Evolutionary conservation across 2,113 vertebrate genomes (phyloP).

Genomic region (Eulemur macaco): DNA sequence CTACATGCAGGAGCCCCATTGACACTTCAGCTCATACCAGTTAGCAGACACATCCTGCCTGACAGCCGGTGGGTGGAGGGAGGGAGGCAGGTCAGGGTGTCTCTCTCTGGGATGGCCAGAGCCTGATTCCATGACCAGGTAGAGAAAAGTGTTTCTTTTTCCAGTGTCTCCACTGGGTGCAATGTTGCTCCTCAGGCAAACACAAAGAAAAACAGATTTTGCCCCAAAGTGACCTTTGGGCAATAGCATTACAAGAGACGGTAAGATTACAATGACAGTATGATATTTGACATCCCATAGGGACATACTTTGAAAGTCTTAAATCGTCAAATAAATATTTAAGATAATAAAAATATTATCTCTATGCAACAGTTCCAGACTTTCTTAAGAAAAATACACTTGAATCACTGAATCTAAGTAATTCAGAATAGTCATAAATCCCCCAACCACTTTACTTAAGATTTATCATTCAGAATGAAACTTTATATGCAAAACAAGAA

Average conservation of each 20-base stretch:
- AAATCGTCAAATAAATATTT: neutral
- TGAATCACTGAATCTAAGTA: neutral
- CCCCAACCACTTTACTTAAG: neutral
- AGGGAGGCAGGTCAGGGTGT: no score
- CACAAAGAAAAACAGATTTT: neutral
- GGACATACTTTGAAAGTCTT: conserved; percentile 1
- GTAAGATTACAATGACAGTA: neutral
- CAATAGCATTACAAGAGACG: neutral
- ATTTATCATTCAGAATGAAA: conserved; percentile 9
- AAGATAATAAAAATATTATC: neutral
- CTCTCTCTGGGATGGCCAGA: neutral
- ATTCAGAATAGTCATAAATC: conserved; percentile 22
- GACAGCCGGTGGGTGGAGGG: neutral
- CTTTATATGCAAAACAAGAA: neutral
- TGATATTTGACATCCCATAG: neutral
- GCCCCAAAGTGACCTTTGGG: neutral
- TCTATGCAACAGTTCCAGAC: neutral
- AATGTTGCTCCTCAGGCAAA: neutral
- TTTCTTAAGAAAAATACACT: neutral
- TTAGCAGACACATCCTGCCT: neutral
- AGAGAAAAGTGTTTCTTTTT: neutral
- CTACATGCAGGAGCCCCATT: neutral
- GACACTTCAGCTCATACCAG: neutral
- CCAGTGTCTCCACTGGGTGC: neutral
- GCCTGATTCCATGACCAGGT: neutral